Conservation (phyloP, 2,113 vertebrate species). For the Eubucco bourcierii region DNA sequence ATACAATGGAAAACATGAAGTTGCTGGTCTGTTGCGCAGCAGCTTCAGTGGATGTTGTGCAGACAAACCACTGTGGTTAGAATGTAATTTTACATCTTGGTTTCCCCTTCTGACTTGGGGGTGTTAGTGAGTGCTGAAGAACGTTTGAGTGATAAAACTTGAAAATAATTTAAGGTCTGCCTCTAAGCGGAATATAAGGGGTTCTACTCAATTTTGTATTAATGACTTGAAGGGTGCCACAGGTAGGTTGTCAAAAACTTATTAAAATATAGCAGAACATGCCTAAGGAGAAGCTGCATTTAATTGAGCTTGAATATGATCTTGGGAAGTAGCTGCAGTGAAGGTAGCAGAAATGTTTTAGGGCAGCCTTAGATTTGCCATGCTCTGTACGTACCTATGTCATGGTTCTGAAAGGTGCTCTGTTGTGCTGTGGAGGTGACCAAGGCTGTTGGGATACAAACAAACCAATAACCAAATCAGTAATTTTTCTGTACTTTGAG, state of each 20-base stretch:
- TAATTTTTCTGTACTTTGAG: neutral
- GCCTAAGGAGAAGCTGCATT: neutral
- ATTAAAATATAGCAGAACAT: neutral
- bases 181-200: neutral
- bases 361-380: neutral
- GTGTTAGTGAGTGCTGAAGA: neutral
- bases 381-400: neutral
- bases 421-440: neutral
- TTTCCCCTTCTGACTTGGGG: neutral
- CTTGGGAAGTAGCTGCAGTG: neutral
- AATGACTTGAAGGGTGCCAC: neutral
- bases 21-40: neutral
- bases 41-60: accelerated
- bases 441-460: neutral
- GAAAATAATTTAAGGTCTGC: neutral
- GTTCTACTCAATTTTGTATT: neutral
- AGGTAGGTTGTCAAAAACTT: neutral
- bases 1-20: neutral
- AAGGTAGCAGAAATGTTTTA: neutral
- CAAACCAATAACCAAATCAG: neutral
- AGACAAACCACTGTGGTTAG: neutral
- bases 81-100: neutral
- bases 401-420: neutral
- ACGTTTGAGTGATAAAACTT: neutral
- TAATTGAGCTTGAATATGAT: neutral